Evolutionary conservation across 2,888 invertebrate genomes (phyloP).

Genomic region (Cheilosia vernalis): DNA sequence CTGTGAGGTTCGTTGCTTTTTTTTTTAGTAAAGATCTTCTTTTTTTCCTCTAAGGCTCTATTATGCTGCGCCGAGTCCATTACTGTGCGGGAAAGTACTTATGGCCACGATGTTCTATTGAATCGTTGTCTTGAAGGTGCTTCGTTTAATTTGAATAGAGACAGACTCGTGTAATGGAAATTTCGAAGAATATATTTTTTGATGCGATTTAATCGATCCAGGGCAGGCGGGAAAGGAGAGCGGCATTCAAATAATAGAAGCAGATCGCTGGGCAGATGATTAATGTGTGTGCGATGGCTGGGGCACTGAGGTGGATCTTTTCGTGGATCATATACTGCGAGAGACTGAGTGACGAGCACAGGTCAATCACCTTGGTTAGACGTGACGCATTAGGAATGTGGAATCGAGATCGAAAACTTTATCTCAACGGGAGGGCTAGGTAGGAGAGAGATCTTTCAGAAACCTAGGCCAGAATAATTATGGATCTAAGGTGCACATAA

Average conservation of each 20-base stretch:
- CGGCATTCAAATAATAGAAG: constrained; percentile 37
- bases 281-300: constrained; percentile 60
- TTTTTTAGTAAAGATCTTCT: background rate
- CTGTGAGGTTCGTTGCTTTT: constrained; percentile 5
- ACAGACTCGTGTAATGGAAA: constrained; percentile 58
- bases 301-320: constrained; percentile 32
- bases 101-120: constrained; percentile 45
- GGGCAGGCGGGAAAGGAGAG: background rate
- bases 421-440: no score
- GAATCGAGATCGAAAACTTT: background rate
- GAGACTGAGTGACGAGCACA: constrained; percentile 61
- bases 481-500: no score
- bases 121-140: constrained; percentile 67
- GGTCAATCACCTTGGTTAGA: constrained; percentile 53
- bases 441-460: no score
- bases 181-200: constrained; percentile 66
- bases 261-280: constrained; percentile 59
- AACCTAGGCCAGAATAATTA: no score
- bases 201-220: constrained; percentile 67
- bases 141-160: constrained; percentile 68
- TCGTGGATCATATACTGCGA: constrained; percentile 25
- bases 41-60: constrained; percentile 10
- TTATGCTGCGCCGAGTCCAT: constrained; percentile 13
- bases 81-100: constrained; percentile 44
- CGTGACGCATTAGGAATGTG: constrained; percentile 15